Percentiles rank a stretch among this genome's conserved stretches.
Evolutionary conservation across 2,888 invertebrate species (phyloP).

Genomic region (Theodoxus fluviatilis): DNA sequence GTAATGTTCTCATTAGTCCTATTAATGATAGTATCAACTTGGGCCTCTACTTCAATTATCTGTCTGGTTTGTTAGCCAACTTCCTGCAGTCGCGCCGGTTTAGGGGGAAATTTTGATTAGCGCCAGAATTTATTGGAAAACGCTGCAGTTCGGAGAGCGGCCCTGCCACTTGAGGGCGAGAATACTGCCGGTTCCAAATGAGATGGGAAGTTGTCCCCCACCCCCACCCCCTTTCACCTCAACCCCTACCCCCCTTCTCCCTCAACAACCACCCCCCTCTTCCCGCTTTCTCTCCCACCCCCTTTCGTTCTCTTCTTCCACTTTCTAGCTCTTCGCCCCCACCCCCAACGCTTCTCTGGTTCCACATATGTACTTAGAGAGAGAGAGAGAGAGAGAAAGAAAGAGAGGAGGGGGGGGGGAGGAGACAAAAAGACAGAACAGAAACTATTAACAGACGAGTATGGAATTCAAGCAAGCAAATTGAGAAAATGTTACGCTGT

Average conservation of each 20-base stretch:
- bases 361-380: no score
- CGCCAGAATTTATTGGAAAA: conserved; percentile 23
- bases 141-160: not conserved
- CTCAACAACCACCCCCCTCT: no score
- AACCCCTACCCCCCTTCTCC: no score
- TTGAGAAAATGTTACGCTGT: no score
- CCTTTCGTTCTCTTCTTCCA: no score
- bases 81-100: no score
- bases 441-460: no score
- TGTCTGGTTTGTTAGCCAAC: no score
- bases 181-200: conserved; percentile 11
- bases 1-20: conserved; percentile 24
- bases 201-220: conserved; percentile 7
- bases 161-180: conserved; percentile 23
- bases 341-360: no score
- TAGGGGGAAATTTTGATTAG: conserved; percentile 25
- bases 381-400: not conserved
- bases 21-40: conserved; percentile 16
- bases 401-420: not conserved
- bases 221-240: not conserved
- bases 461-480: no score
- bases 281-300: no score
- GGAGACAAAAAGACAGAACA: not conserved
- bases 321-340: no score
- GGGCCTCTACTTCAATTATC: conserved; percentile 26